Evolutionary conservation across 1,140 invertebrate genomes (phyloP).

Genomic region (Drosophila trapezifrons): DNA sequence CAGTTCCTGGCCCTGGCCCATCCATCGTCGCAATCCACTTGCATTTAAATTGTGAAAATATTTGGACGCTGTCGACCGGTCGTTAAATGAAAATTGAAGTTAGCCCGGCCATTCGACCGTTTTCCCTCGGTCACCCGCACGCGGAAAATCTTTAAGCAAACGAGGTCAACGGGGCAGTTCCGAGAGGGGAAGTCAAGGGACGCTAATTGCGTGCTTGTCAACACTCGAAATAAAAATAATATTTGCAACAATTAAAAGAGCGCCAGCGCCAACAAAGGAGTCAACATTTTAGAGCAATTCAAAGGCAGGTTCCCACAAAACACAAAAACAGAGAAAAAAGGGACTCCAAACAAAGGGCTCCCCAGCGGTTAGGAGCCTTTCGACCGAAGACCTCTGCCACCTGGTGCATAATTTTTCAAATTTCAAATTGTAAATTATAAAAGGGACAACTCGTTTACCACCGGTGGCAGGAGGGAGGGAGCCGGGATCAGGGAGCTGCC

Average conservation of each 20-base stretch:
- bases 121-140: background rate
- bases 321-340: slow-evolving; percentile 12
- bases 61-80: slow-evolving; percentile 52
- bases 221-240: slow-evolving; percentile 72
- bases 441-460: slow-evolving; percentile 45
- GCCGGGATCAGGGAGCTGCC: background rate
- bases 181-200: background rate
- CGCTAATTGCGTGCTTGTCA: slow-evolving; percentile 71
- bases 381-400: slow-evolving; percentile 10
- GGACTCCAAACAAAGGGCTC: slow-evolving; percentile 28
- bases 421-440: slow-evolving; percentile 51
- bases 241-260: slow-evolving; percentile 76
- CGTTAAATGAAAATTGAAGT: slow-evolving; percentile 65
- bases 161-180: slow-evolving; percentile 25
- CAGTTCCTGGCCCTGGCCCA: background rate
- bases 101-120: slow-evolving; percentile 39
- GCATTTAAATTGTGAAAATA: slow-evolving; percentile 81
- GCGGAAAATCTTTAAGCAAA: slow-evolving; percentile 50
- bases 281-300: slow-evolving; percentile 35
- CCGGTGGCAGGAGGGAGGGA: background rate
- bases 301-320: slow-evolving; percentile 14
- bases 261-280: slow-evolving; percentile 45
- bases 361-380: slow-evolving; percentile 6
- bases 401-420: slow-evolving; percentile 49
- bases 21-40: slow-evolving; percentile 45